A percentile compares a stretch with the other conserved stretches of the same genome.
Evolutionary conservation across 2,797 vertebrate genomes (phyloP).

Genomic region (Peromyscus nudipes): DNA sequence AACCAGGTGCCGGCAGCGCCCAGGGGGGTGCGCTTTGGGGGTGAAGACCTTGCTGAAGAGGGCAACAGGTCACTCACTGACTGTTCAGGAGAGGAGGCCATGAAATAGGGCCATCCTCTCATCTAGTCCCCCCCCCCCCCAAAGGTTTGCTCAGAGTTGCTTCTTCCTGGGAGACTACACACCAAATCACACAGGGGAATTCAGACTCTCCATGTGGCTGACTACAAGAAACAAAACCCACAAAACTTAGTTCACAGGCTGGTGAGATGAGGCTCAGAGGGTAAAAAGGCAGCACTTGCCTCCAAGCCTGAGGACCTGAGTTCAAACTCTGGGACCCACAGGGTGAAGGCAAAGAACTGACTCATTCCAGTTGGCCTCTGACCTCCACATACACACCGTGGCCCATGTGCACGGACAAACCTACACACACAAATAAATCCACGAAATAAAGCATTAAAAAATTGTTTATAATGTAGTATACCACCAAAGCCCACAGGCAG

Average conservation of each 20-base stretch:
- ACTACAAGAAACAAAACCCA: neutral
- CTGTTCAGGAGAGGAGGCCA: neutral
- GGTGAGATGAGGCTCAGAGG: neutral
- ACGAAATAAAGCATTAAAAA: neutral
- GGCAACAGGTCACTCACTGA: fast-evolving
- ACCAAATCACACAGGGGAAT: neutral
- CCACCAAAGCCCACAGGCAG: neutral
- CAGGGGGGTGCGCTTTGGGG: neutral
- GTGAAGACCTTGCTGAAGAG: neutral
- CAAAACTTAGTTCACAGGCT: neutral
- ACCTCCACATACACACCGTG: neutral
- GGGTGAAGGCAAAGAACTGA: neutral
- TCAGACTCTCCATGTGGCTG: too few relatives aligned
- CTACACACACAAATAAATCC: neutral
- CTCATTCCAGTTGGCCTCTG: neutral
- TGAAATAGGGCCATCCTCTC: neutral
- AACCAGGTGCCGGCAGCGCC: neutral
- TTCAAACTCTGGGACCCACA: neutral
- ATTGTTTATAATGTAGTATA: neutral
- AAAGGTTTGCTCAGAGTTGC: neutral
- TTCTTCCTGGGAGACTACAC: neutral
- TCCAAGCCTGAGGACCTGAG: neutral
- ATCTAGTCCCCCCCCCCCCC: too few relatives aligned
- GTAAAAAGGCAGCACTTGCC: neutral
- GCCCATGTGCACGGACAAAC: neutral